Base-by-base conservation (phyloP, 2,888 invertebrate genomes). In the Pedicia rivosa region DNA sequence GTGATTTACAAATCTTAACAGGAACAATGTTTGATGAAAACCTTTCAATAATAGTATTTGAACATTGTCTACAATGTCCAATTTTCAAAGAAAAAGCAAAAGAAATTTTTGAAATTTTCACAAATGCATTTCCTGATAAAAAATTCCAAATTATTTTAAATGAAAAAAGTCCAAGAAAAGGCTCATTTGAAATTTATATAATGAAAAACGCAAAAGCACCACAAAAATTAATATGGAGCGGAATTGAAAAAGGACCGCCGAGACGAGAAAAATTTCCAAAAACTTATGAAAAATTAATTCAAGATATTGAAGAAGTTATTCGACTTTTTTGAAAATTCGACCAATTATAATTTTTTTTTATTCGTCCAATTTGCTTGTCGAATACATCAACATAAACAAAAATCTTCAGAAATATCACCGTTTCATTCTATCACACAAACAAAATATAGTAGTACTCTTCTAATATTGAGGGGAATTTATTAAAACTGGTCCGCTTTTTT, bases 261-360 rank as follows among this genome's bases (percentile, higher is more conserved):
- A 45, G 59, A 2, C 48, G 53, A 3, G 57, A 59, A 35, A 59
- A 59, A 43, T 56, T 59, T 42, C 56, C 56, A 1, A 14, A n/a
- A n/a, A n/a, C n/a, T n/a, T n/a, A n/a, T n/a, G n/a, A n/a, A 9
- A 10, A 27, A n/a, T n/a, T n/a, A n/a, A n/a, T n/a, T n/a, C n/a
- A n/a, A n/a, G n/a, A n/a, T n/a, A n/a, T n/a, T n/a, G n/a, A n/a
- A n/a, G n/a, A n/a, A n/a, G n/a, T n/a, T n/a, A n/a, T n/a, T n/a
- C n/a, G n/a, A n/a, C n/a, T n/a, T n/a, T n/a, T n/a, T n/a, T n/a
- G n/a, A n/a, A n/a, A n/a, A n/a, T n/a, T n/a, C n/a, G n/a, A n/a
- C n/a, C n/a, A n/a, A n/a, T n/a, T n/a, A n/a, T n/a, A n/a, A n/a
- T n/a, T n/a, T n/a, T n/a, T n/a, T n/a, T 6, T n/a, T 27, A 13